Evolutionary conservation across 1,140 invertebrate genomes (phyloP).

Genomic region (Nylanderia fulva): DNA sequence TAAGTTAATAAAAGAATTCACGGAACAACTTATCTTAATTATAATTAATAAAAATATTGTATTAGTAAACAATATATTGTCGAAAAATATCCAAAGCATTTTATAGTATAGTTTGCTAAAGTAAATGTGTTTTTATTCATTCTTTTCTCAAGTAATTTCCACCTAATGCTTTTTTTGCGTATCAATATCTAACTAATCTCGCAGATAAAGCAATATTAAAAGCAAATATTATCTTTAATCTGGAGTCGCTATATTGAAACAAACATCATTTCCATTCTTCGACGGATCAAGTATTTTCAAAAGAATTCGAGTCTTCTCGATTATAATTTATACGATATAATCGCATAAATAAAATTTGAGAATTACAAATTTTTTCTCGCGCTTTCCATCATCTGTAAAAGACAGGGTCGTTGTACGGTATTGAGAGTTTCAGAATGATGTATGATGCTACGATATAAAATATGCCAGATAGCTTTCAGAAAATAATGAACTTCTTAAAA

Average conservation of each 20-base stretch:
- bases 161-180: no score
- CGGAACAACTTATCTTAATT: no score
- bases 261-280: neutral
- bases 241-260: neutral
- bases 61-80: no score
- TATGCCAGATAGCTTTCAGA: slow-evolving; percentile 40
- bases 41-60: no score
- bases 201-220: neutral
- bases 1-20: no score
- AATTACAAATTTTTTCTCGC: slow-evolving; percentile 19
- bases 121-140: no score
- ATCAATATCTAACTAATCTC: no score
- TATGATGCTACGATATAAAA: neutral
- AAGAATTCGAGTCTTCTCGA: no score
- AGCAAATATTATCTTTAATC: neutral
- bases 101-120: no score
- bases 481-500: slow-evolving; percentile 25
- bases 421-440: slow-evolving; percentile 55
- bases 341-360: slow-evolving; percentile 65
- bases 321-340: slow-evolving; percentile 23
- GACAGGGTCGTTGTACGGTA: slow-evolving; percentile 42
- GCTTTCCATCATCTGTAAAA: neutral
- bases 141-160: no score
- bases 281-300: no score
- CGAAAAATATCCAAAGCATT: no score